Conservation (phyloP, 2,888 invertebrate species). For the Brachyopa scutellaris region DNA sequence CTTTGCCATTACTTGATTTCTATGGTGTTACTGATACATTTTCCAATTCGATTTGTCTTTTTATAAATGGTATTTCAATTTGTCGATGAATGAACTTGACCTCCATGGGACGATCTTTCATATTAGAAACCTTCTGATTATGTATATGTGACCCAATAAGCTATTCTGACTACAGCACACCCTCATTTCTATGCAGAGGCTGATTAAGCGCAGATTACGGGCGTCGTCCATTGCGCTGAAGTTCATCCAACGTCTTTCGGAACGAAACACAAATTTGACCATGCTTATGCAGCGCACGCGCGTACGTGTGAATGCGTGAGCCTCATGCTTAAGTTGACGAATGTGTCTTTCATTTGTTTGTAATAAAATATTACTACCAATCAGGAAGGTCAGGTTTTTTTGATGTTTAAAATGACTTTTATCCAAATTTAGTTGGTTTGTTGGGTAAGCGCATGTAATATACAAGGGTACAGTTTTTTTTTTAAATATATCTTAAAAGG, state of each 20-base stretch:
- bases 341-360: constrained; percentile 11
- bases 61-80: too few relatives aligned
- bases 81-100: constrained; percentile 18
- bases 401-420: constrained; percentile 3
- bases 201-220: constrained; percentile 27
- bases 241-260: constrained; percentile 60
- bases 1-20: constrained; percentile 44
- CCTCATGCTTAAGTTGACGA: constrained; percentile 30
- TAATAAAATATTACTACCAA: constrained; percentile 4
- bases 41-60: constrained; percentile 1
- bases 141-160: constrained; percentile 38
- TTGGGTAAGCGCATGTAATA: background rate
- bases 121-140: constrained; percentile 40
- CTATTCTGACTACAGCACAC: constrained; percentile 29
- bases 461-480: too few relatives aligned
- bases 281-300: constrained; percentile 58
- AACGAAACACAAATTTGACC: constrained; percentile 46
- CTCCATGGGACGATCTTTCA: constrained; percentile 6
- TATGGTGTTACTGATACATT: constrained; percentile 33
- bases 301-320: constrained; percentile 56
- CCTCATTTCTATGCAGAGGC: constrained; percentile 25
- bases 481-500: too few relatives aligned
- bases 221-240: constrained; percentile 40
- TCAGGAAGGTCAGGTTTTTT: constrained; percentile 57
- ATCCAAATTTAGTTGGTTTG: constrained; percentile 9